A percentile compares a stretch with the other conserved stretches of the same genome.
phyloP scores from a whole-genome alignment of 2,797 vertebrate genomes.

The Linurgus olivaceus region DNA sequence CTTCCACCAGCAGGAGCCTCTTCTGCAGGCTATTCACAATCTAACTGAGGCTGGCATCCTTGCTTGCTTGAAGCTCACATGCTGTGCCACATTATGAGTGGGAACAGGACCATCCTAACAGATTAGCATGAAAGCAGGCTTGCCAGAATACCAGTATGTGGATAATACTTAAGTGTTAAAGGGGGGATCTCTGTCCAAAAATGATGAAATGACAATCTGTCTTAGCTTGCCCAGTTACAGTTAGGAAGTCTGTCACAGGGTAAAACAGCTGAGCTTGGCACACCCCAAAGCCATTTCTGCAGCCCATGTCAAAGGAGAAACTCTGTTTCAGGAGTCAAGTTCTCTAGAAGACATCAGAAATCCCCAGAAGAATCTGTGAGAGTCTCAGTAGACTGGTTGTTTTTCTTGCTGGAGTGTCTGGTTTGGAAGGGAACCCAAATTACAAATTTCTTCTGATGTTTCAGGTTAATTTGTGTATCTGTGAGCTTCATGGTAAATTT shows the following conservation, averaged over 20 bases:
- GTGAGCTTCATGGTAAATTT: not conserved
- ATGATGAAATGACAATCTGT: constrained; percentile 31
- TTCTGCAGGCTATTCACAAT: constrained; percentile 51
- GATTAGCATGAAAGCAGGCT: constrained; percentile 32
- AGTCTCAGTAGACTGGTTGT: not conserved
- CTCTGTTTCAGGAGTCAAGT: not conserved
- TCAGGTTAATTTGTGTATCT: not conserved
- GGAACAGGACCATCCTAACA: constrained; percentile 56
- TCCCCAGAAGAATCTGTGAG: not conserved
- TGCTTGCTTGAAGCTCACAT: constrained; percentile 29
- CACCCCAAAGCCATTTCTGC: not conserved
- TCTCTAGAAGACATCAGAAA: not conserved
- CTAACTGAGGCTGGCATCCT: constrained; percentile 44
- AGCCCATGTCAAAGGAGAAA: not conserved
- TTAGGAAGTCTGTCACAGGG: constrained; percentile 13
- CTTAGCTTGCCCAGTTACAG: constrained; percentile 45
- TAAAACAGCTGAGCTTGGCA: constrained; percentile 5
- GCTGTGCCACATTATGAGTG: constrained; percentile 54
- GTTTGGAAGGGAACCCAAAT: not conserved
- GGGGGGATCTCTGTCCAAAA: constrained; percentile 46
- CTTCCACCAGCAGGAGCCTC: constrained; percentile 40
- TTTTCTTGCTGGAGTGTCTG: not conserved
- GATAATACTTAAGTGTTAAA: constrained; percentile 55
- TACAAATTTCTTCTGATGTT: not conserved
- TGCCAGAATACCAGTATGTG: constrained; percentile 57